Conservation (phyloP, 2,797 vertebrate genomes). For the Sus cebifrons region DNA sequence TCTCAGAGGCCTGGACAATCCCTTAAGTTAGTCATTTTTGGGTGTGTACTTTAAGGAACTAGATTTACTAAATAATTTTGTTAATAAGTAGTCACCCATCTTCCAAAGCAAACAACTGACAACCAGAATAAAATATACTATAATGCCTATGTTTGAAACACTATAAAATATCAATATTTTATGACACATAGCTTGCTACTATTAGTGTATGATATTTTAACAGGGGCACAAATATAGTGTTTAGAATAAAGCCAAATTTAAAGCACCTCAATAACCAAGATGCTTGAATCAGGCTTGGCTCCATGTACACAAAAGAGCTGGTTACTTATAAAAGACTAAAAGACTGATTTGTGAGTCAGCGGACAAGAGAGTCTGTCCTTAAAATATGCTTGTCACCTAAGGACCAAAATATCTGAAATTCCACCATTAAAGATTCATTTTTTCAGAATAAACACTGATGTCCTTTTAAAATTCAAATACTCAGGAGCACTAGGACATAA, state of each 20-base stretch:
- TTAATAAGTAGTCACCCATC: background rate
- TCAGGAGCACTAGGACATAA: constrained; percentile 27
- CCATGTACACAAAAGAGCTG: background rate
- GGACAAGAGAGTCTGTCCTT: constrained; percentile 30
- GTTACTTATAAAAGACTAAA: background rate
- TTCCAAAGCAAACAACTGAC: background rate
- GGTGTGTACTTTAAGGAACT: background rate
- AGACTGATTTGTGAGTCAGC: background rate
- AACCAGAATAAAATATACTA: background rate
- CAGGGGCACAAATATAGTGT: background rate
- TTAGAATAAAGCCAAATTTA: constrained; percentile 22
- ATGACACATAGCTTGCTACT: background rate
- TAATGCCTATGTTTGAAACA: constrained; percentile 9
- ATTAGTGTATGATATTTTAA: background rate
- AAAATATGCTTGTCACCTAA: background rate
- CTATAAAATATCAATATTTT: background rate
- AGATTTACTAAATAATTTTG: constrained; percentile 15
- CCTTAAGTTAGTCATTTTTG: background rate
- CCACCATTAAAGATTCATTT: constrained; percentile 62
- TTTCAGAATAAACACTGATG: constrained; percentile 63
- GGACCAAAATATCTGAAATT: constrained; percentile 62
- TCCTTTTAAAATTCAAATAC: constrained; percentile 76
- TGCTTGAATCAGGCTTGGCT: background rate
- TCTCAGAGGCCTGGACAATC: background rate
- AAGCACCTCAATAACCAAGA: background rate